Evolutionary conservation across 2,797 vertebrate genomes (phyloP).

Genomic region (Peromyscus nudipes): DNA sequence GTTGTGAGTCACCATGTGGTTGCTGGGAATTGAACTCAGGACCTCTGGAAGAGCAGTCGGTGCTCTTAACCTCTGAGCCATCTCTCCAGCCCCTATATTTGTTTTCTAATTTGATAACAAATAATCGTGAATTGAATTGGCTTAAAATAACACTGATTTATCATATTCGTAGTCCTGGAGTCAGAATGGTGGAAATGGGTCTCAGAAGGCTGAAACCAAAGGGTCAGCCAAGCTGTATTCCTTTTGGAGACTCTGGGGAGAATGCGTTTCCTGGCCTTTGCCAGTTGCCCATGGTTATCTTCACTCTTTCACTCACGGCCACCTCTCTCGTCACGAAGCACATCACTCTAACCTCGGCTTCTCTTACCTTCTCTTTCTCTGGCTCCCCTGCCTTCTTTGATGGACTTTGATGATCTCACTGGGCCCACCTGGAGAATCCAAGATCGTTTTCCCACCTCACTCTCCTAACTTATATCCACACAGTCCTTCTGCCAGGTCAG

Average conservation of each 20-base stretch:
- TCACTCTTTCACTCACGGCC: background rate
- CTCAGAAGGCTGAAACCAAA: background rate
- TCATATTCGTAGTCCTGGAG: background rate
- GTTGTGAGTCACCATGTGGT: too few species aligned
- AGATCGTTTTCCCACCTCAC: background rate
- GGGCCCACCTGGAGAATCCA: background rate
- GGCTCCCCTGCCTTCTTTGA: background rate
- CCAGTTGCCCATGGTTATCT: background rate
- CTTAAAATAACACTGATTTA: conserved; percentile 38
- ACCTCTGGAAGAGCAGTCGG: too few species aligned
- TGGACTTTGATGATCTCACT: background rate
- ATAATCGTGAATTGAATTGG: background rate
- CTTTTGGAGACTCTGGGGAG: background rate
- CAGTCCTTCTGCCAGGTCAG: background rate
- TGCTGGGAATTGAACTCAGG: too few species aligned
- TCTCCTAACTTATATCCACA: background rate
- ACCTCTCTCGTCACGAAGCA: background rate
- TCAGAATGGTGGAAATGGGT: background rate
- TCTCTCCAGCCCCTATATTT: background rate
- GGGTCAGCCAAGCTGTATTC: background rate
- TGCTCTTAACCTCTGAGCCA: too few species aligned
- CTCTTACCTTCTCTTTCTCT: background rate
- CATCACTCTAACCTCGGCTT: background rate
- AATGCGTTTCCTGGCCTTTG: background rate
- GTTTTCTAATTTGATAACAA: background rate